Percentiles rank a stretch among this genome's conserved stretches.
phyloP scores from a whole-genome alignment of 2,888 invertebrate genomes.

The Brachypalpus laphriformis region DNA sequence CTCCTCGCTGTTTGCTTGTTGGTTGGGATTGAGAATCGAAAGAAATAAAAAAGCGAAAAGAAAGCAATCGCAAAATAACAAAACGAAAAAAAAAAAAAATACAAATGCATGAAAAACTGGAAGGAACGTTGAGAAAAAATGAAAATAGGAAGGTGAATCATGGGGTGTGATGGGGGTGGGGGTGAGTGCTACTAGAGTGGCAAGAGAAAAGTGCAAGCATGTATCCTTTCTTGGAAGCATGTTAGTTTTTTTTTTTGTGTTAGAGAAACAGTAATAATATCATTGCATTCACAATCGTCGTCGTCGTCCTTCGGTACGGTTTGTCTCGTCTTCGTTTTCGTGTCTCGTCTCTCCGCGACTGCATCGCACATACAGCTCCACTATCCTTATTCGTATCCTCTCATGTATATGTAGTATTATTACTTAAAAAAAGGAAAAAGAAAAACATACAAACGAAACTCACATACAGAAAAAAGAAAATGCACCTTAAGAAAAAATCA shows the following conservation, averaged over 20 bases:
- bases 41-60: constrained; percentile 53
- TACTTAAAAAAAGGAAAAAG: constrained; percentile 59
- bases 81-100: constrained; percentile 65
- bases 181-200: constrained; percentile 41
- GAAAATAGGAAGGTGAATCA: constrained; percentile 73
- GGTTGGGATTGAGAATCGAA: constrained; percentile 74
- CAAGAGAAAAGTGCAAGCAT: constrained; percentile 69
- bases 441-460: constrained; percentile 70
- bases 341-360: constrained; percentile 64
- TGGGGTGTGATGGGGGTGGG: constrained; percentile 52
- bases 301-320: constrained; percentile 74
- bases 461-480: constrained; percentile 72
- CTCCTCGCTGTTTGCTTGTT: constrained; percentile 73
- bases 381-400: constrained; percentile 44
- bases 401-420: constrained; percentile 68
- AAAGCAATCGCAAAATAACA: constrained; percentile 67
- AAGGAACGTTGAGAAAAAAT: constrained; percentile 67
- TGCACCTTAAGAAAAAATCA: constrained; percentile 80
- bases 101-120: constrained; percentile 67
- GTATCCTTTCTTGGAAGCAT: constrained; percentile 76
- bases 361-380: constrained; percentile 56
- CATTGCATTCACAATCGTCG: constrained; percentile 74
- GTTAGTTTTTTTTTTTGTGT: constrained; percentile 75
- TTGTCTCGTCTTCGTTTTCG: constrained; percentile 70
- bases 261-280: constrained; percentile 74